Evolutionary conservation across 2,113 vertebrate species (phyloP).

Genomic region (Callaeas wilsoni): DNA sequence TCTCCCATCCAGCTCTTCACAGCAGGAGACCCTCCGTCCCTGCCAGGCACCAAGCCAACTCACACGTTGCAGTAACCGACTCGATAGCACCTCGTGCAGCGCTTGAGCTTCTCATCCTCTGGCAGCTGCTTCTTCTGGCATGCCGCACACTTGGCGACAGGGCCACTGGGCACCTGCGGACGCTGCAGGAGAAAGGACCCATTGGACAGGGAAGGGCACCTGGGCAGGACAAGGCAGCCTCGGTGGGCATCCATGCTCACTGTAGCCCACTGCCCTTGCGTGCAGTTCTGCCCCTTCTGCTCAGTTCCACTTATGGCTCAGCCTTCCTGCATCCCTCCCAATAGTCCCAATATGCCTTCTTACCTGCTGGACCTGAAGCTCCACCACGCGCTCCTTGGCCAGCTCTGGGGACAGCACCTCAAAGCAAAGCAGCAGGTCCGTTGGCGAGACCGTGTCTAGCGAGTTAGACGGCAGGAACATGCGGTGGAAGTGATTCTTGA

Average conservation of each 20-base stretch:
- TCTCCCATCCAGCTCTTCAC: not conserved
- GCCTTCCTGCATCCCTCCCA: not conserved
- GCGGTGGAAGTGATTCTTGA: conserved; percentile 87
- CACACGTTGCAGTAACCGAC: conserved; percentile 99
- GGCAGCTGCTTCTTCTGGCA: conserved; percentile 90
- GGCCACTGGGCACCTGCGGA: conserved; percentile 88
- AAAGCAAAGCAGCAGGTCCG: conserved; percentile 90
- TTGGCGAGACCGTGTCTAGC: conserved; percentile 84
- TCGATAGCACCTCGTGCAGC: conserved; percentile 95
- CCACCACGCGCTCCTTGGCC: conserved; percentile 89
- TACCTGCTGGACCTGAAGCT: conserved; percentile 93
- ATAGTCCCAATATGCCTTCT: not conserved
- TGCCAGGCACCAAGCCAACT: conserved; percentile 50
- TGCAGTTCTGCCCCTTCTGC: not conserved
- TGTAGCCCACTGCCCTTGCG: not conserved
- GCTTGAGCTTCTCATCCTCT: conserved; percentile 92
- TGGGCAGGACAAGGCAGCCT: not conserved
- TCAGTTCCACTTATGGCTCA: not conserved
- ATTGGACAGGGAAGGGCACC: not conserved
- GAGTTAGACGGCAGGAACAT: conserved; percentile 86
- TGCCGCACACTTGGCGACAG: conserved; percentile 90
- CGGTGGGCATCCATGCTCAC: fast-evolving
- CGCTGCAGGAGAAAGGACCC: conserved; percentile 72
- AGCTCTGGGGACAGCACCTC: conserved; percentile 92
- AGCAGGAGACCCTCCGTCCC: not conserved